These are phyloP conservation scores for Lepidurus arcticus DNA, from an alignment of 1,140 invertebrate species.

Conservation along the genomic window DNA sequence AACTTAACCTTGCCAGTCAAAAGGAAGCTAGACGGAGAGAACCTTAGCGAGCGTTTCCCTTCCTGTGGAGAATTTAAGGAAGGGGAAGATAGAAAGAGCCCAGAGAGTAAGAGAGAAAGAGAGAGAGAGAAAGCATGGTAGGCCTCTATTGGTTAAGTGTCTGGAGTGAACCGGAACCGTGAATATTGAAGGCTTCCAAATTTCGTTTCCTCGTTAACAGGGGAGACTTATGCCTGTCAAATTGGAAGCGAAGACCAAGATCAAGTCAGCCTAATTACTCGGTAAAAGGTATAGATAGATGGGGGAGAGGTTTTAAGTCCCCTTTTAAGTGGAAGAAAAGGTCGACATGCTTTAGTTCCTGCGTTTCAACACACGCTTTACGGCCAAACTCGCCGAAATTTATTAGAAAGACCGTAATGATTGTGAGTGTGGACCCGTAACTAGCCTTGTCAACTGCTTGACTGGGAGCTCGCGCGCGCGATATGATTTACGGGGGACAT, in stretches of 20 bases:
- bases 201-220: background rate
- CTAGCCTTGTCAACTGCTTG: background rate
- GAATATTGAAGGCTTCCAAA: background rate
- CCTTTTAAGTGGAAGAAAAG: background rate
- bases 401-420: background rate
- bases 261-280: background rate
- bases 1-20: conserved; percentile 14
- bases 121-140: background rate
- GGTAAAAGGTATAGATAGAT: background rate
- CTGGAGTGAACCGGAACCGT: conserved; percentile 2
- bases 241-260: background rate
- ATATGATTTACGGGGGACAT: conserved; percentile 2
- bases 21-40: background rate
- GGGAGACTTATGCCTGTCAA: background rate
- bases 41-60: background rate
- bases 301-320: too few relatives aligned
- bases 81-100: too few relatives aligned
- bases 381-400: background rate
- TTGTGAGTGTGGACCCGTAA: conserved; percentile 3
- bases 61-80: background rate
- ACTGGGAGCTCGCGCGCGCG: background rate
- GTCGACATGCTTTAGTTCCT: background rate
- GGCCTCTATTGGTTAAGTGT: background rate
- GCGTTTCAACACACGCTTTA: conserved; percentile 4
- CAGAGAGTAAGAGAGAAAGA: background rate